Evolutionary conservation across 2,888 invertebrate species (phyloP).

Genomic region (Cybosia mesomella): DNA sequence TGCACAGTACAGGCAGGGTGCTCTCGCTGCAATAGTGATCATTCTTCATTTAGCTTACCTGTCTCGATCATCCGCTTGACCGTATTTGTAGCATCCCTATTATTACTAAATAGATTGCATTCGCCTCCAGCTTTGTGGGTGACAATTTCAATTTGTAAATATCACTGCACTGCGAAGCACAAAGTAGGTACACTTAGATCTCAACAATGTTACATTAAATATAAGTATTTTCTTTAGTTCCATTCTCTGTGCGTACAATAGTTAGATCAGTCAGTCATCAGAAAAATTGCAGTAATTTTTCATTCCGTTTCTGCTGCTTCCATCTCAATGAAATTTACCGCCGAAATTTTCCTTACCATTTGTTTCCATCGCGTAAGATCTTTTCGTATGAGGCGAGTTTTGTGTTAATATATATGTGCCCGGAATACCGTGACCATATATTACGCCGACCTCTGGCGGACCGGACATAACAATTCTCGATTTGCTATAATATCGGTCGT

Average conservation of each 20-base stretch:
- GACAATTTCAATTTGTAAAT: conserved; percentile 6
- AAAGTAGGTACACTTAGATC: neutral
- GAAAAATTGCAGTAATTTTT: conserved; percentile 77
- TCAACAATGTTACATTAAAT: conserved; percentile 2
- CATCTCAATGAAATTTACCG: conserved; percentile 81
- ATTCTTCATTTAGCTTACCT: conserved; percentile 81
- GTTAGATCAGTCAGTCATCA: conserved; percentile 60
- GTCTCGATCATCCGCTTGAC: conserved; percentile 70
- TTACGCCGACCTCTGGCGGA: conserved; percentile 87
- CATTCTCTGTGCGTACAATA: conserved; percentile 37
- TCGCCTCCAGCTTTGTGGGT: conserved; percentile 13
- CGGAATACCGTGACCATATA: conserved; percentile 88
- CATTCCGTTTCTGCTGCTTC: conserved; percentile 72
- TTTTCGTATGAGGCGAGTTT: conserved; percentile 87
- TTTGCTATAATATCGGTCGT: conserved; percentile 86
- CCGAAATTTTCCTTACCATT: conserved; percentile 86
- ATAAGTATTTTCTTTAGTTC: neutral
- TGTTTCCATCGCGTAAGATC: conserved; percentile 86
- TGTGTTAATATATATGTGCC: conserved; percentile 87
- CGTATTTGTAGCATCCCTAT: conserved; percentile 49
- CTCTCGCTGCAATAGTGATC: conserved; percentile 75
- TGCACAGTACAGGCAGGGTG: conserved; percentile 40
- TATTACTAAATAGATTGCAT: conserved; percentile 45
- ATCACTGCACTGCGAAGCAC: too few species aligned
- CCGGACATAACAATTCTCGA: conserved; percentile 88